Evolutionary conservation across 2,888 invertebrate species (phyloP).

Genomic region (Tipula unca): DNA sequence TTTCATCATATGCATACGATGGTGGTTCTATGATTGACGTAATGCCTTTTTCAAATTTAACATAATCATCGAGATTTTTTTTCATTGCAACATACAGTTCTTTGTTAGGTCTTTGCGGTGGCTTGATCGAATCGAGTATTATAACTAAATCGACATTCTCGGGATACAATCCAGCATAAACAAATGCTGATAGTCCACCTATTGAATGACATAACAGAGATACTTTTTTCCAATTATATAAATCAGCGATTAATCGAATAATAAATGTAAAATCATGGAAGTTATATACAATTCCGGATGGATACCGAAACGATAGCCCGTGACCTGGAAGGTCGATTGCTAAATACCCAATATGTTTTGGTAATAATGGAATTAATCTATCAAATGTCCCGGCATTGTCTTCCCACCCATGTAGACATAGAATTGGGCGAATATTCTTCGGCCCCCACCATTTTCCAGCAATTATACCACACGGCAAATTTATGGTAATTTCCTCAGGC

Average conservation of each 20-base stretch:
- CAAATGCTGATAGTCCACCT: slow-evolving; percentile 54
- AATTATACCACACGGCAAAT: slow-evolving; percentile 60
- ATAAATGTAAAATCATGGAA: slow-evolving; percentile 41
- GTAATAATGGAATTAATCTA: slow-evolving; percentile 53
- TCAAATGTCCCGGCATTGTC: slow-evolving; percentile 72
- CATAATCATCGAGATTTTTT: slow-evolving; percentile 39
- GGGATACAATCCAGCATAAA: slow-evolving; percentile 52
- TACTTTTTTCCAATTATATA: slow-evolving; percentile 61
- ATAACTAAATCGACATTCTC: slow-evolving; percentile 40
- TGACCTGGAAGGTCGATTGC: slow-evolving; percentile 64
- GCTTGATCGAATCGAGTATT: slow-evolving; percentile 37
- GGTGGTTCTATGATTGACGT: slow-evolving; percentile 47
- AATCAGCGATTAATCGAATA: slow-evolving; percentile 50
- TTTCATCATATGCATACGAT: slow-evolving; percentile 51
- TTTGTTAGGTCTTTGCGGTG: slow-evolving; percentile 34
- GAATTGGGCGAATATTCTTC: slow-evolving; percentile 50
- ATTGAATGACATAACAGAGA: slow-evolving; percentile 62
- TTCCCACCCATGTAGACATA: slow-evolving; percentile 70
- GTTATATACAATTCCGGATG: slow-evolving; percentile 47
- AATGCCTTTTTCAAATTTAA: slow-evolving; percentile 42
- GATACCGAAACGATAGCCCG: slow-evolving; percentile 59
- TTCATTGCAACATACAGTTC: slow-evolving; percentile 37
- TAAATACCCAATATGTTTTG: slow-evolving; percentile 45
- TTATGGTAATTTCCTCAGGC: slow-evolving; percentile 56
- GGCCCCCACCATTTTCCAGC: slow-evolving; percentile 64